Base-by-base conservation (phyloP, 1,140 invertebrate species). In the Magallana gigas region DNA sequence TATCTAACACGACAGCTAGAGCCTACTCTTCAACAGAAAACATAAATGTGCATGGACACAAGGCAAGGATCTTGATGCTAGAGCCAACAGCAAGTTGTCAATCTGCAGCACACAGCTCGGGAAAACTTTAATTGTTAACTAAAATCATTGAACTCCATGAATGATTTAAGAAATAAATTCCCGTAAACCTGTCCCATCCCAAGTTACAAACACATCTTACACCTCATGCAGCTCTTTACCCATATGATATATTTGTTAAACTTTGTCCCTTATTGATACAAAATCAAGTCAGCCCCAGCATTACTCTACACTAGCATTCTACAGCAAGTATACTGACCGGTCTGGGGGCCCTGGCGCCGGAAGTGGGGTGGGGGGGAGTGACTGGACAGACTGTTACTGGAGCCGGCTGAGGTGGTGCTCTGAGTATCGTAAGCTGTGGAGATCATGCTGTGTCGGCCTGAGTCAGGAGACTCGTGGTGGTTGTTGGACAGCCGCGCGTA, bases 371-470 rank as follows among this genome's bases (percentile, higher is more conserved):
- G 81, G 12, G 81, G n/a, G 57, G 82, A 57, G 64, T 64, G 81
- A 84, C 89, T 87, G 16, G 85, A 48, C 57, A 87, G 85, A 84
- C 57, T 88, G 87, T 76, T 86, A 56, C 62, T 87, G 82, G 83
- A 89, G 23, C 81, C 84, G 7, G 64, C 85, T 4, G 85, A 88
- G 57, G 84, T 85, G 57, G 96, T 96, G 88, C 96, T 96, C 92
- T 96, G 96, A 92, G 96, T 96, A 95, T 97, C 96, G 92, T 96
- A 96, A 92, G 97, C 97, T 64, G 97, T 97, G 87, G 97, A 97
- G 94, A 97, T 91, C 62, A 91, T 89, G 64, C 90, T 92, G 80
- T 89, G 90, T 84, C 93, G 97, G 92, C 97, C 97, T 92, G 97
- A 98, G 95, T 98, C 95, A 0, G 68, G 68, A 14, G 93, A 94